Evolutionary conservation across 23 tunicate genomes (phyloP).

Genomic region (Phallusia fumigata): DNA sequence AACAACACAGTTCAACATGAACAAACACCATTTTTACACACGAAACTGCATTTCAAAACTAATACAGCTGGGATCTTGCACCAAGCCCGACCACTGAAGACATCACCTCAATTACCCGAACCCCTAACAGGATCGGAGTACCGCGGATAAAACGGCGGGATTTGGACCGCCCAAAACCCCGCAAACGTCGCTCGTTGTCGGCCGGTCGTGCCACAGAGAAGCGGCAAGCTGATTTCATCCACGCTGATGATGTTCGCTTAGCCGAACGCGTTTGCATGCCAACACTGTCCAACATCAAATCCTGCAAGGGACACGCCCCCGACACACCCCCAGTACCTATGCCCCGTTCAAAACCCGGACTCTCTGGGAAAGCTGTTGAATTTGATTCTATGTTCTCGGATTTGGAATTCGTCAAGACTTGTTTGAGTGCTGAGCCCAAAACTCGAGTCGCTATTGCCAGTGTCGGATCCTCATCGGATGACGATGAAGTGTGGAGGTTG

Average conservation of each 20-base stretch:
- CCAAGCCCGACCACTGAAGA: no score
- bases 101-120: no score
- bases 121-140: no score
- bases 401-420: slow-evolving; percentile 13
- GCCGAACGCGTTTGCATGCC: background rate
- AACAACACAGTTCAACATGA: no score
- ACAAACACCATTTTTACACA: no score
- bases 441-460: background rate
- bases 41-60: no score
- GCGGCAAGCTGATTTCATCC: slow-evolving; percentile 7
- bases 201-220: background rate
- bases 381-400: background rate
- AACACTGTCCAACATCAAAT: background rate
- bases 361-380: background rate
- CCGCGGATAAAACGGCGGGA: slow-evolving; percentile 14
- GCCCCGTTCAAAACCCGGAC: background rate
- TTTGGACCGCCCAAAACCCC: slow-evolving; percentile 16
- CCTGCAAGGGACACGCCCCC: background rate
- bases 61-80: no score
- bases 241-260: slow-evolving; percentile 26
- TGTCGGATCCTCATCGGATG: background rate
- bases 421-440: slow-evolving; percentile 8
- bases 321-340: background rate
- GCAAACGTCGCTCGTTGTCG: background rate
- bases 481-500: background rate